Conservation (phyloP, 2,113 vertebrate genomes). For the Uria lomvia region DNA sequence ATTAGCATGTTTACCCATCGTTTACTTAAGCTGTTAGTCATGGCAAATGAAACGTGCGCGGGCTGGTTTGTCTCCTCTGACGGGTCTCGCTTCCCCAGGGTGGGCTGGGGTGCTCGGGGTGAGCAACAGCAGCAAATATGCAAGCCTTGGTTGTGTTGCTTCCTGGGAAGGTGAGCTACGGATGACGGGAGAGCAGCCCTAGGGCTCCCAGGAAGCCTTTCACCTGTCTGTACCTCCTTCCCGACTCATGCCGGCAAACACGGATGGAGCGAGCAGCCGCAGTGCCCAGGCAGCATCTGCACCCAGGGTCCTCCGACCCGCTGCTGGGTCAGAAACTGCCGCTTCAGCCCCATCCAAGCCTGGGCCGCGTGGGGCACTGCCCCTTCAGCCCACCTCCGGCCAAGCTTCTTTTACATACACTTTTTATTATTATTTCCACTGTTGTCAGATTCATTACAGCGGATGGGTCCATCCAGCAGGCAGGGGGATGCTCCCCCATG, state of each 20-base stretch:
- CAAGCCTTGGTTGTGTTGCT: background rate
- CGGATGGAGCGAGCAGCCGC: rapidly evolving
- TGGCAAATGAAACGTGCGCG: background rate
- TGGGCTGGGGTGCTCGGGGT: background rate
- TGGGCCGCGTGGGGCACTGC: rapidly evolving
- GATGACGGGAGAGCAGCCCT: background rate
- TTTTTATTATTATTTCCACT: background rate
- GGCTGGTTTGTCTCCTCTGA: constrained; percentile 3
- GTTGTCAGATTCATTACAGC: background rate
- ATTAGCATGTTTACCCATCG: background rate
- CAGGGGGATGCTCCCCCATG: background rate
- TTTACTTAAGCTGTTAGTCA: constrained; percentile 28
- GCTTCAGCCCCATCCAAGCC: background rate
- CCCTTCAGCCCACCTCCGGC: background rate
- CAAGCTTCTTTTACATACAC: background rate
- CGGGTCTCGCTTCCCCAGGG: background rate
- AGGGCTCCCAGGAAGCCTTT: background rate
- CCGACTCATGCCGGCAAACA: rapidly evolving
- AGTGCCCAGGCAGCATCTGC: background rate
- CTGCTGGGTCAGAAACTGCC: background rate
- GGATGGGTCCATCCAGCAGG: background rate
- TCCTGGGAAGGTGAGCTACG: background rate
- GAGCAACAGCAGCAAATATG: background rate
- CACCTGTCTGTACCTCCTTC: rapidly evolving
- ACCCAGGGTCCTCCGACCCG: background rate